Base-by-base conservation (phyloP, 1,140 invertebrate genomes). In the Globodera ellingtonae region DNA sequence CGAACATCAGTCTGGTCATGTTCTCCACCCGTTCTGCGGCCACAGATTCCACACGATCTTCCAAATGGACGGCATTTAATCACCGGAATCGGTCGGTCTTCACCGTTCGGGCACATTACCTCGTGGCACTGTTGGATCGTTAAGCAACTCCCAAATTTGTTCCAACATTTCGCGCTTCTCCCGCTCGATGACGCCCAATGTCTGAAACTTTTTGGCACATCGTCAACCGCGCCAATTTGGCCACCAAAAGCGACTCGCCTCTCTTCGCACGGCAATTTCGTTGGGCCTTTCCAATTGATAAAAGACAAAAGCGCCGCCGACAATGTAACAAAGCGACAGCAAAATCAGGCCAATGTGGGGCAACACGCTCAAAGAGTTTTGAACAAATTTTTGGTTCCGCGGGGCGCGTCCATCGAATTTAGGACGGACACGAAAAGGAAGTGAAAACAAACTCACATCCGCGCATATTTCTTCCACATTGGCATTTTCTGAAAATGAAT, bases 21-120 rank as follows among this genome's bases (percentile, higher is more conserved):
- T 89, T 86, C 74, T 89, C 87, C 24, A 89, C 79, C 67, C 89
- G 83, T 52, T 83, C 84, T 6, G 78, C 71, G 9, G 88, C 88
- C 8, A 75, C 66, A 9, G 67, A 24, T 65, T 85, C 84, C 44
- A 79, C n/a, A 1, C 35, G 48, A 8, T 77, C 59, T 7, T 76
- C 21, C 47, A 50, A 66, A 44, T 21, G 9, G 52, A 52, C 50
- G 35, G 67, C 7, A 70, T 10, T 10, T 6, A 73, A 50, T 13
- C 6, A 48, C 46, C 35, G 35, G 35, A 35, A 35, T 47, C n/a
- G 4, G 56, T 67, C 44, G 9, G 6, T 62, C 56, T 76, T 18
- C 21, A 7, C 35, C 48, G 5, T 46, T 78, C 59, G 47, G 18
- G 47, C 9, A 56, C 24, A 8, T 47, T 44, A 81, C 79, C 65